Conservation (phyloP, 2,888 invertebrate species). For the Cryptosula pallasiana region DNA sequence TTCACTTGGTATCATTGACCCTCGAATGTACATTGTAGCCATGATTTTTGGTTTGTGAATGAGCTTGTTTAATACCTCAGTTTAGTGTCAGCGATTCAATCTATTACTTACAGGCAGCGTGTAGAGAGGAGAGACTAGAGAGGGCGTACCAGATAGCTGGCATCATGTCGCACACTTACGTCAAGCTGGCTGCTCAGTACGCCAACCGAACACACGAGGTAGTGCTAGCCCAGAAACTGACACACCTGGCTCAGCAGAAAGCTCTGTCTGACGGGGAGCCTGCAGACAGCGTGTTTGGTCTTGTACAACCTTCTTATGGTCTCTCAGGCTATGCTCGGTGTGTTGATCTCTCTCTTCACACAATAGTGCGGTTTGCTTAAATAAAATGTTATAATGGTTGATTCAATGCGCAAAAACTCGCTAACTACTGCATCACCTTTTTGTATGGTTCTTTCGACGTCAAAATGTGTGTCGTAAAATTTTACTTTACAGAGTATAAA, state of each 20-base stretch:
- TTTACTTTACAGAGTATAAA: too few relatives aligned
- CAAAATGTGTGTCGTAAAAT: too few relatives aligned
- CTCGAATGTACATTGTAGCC: too few relatives aligned
- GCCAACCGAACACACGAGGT: conserved; percentile 15
- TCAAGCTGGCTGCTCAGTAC: conserved; percentile 17
- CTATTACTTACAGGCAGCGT: not conserved
- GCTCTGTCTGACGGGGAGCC: not conserved
- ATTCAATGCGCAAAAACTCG: too few relatives aligned
- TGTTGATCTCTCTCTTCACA: not conserved
- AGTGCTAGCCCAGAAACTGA: not conserved
- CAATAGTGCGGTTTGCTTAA: too few relatives aligned
- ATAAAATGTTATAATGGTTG: too few relatives aligned
- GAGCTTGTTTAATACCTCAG: too few relatives aligned
- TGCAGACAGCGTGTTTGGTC: conserved; percentile 14
- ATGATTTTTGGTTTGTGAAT: too few relatives aligned
- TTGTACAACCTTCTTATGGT: not conserved
- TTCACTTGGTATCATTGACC: too few relatives aligned
- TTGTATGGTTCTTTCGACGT: too few relatives aligned
- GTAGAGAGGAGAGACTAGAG: conserved; percentile 13
- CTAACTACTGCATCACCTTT: too few relatives aligned
- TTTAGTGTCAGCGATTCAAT: too few relatives aligned
- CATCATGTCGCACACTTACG: not conserved
- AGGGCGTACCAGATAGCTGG: conserved; percentile 17
- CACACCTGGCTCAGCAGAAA: conserved; percentile 12
- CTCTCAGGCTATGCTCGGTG: conserved; percentile 22